Evolutionary conservation across 1,140 invertebrate genomes (phyloP), one percentile per base, ranked within the genome.

Genomic region (Macrobrachium rosenbergii): DNA sequence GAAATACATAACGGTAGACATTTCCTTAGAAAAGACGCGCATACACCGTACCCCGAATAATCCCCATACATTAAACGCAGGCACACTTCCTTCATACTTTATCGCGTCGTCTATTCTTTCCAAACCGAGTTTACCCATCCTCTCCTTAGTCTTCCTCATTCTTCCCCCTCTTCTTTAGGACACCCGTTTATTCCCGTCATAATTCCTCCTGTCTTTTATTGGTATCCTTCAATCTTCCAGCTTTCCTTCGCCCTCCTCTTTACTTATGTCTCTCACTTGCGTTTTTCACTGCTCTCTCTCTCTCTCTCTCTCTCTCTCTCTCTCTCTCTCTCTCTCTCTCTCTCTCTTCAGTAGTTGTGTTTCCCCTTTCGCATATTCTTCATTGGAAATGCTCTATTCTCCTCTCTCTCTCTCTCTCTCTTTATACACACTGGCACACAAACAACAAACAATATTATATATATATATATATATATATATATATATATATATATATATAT

Each of bases 231-330:
- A 67, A 67, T 67, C n/a, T 58, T 52, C 28, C 43, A 23, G 23
- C 14, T 19, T 21, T 45, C 28, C 60, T 60, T 63, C 28, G 28
- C 78, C 78, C 23, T 19, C 11, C n/a, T 60, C 37, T 45, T 19
- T 52, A 37, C 58, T 58, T 23, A 37, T 17, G 16, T 52, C 76
- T 21, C 52, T 78, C 76, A 10, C 52, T 8, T 10, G 6, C 52
- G 7, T 52, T 58, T 52, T 23, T 23, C 58, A 37, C 21, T 37
- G 8, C 45, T 2, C 14, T 58, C 14, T 17, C 45, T 78, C 76
- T 58, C 76, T 78, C 76, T 78, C 76, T 28, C 72, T 75, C 23
- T 75, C 72, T 28, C 72, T 28, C 23, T 28, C 23, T 28, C 72
- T 28, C 23, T 75, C 8, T 10, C 23, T 10, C 8, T 10, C 23